Conservation (phyloP, 1,140 invertebrate genomes). For the Trachymyrmex septentrionalis region DNA sequence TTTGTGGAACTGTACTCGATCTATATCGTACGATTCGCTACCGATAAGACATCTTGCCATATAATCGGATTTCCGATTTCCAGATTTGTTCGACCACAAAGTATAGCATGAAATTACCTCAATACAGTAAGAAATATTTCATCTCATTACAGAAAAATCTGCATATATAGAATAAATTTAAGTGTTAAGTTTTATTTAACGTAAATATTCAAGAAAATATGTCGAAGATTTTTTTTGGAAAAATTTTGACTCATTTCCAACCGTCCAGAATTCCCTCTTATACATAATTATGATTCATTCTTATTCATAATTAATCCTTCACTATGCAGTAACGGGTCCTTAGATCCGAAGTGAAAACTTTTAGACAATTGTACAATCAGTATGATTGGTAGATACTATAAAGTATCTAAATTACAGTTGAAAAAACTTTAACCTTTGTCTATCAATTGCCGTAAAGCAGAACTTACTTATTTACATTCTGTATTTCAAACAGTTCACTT, state of each 20-base stretch:
- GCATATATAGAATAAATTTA: background rate
- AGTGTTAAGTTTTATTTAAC: background rate
- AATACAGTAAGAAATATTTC: background rate
- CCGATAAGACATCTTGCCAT: background rate
- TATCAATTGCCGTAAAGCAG: too few species aligned
- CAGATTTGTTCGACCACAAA: background rate
- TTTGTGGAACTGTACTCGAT: slow-evolving; percentile 1
- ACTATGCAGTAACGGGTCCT: too few species aligned
- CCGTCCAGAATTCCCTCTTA: background rate
- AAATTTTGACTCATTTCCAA: background rate
- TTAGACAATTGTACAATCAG: too few species aligned
- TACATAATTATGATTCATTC: background rate
- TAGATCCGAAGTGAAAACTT: too few species aligned
- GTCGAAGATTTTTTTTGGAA: background rate
- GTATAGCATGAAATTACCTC: background rate
- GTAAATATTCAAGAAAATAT: background rate
- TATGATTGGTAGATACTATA: too few species aligned
- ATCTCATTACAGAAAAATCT: background rate
- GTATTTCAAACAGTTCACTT: too few species aligned
- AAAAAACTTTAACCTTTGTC: too few species aligned
- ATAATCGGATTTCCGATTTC: slow-evolving; percentile 26
- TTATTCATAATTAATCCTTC: background rate
- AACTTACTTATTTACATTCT: too few species aligned
- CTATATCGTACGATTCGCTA: background rate
- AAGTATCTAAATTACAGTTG: too few species aligned